Evolutionary conservation across 2,797 vertebrate species (phyloP).

Genomic region (Phalanger gymnotis): DNA sequence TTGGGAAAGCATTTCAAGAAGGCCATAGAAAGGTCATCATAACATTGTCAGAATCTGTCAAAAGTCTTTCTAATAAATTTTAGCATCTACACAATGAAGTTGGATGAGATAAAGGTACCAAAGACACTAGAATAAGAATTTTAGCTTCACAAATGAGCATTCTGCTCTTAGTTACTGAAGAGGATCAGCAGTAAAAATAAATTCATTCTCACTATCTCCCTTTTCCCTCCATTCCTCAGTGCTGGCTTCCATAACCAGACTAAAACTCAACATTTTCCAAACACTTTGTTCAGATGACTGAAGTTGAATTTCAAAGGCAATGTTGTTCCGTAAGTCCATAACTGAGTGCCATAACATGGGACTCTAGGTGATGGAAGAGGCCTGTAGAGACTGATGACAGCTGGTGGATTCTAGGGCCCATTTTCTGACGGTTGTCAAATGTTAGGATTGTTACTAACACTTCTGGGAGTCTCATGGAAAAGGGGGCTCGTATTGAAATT

Average conservation of each 20-base stretch:
- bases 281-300: background rate
- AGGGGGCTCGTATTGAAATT: background rate
- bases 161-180: background rate
- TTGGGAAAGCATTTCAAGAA: constrained; percentile 22
- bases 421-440: background rate
- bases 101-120: background rate
- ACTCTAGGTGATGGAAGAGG: background rate
- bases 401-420: background rate
- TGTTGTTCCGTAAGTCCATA: background rate
- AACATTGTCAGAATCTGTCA: background rate
- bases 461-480: background rate
- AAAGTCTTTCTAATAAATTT: constrained; percentile 29
- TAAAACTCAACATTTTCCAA: background rate
- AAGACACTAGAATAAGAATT: background rate
- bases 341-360: background rate
- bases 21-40: constrained; percentile 17
- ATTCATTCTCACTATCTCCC: background rate
- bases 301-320: background rate
- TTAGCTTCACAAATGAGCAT: constrained; percentile 27
- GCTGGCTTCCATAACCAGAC: background rate
- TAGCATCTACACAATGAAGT: background rate
- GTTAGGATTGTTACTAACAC: background rate
- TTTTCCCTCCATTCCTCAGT: background rate
- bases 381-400: background rate
- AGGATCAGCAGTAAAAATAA: background rate